Conservation (phyloP, 1,140 invertebrate species). For the Drosophila hydei region DNA sequence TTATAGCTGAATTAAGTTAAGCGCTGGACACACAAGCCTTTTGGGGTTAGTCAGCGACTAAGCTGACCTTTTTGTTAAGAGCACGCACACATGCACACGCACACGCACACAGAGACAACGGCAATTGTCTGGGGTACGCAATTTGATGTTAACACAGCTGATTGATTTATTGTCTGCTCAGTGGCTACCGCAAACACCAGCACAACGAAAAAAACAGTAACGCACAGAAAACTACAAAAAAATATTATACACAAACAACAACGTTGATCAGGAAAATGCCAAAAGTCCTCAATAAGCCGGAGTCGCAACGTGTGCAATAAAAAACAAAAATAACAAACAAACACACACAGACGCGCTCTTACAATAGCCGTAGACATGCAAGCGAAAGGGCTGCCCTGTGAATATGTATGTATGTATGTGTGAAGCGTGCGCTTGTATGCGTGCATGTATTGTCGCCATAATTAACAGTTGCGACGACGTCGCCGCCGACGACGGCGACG, state of each 20-base stretch:
- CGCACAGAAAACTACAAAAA: slow-evolving; percentile 31
- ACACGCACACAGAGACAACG: slow-evolving; percentile 37
- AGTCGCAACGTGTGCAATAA: slow-evolving; percentile 69
- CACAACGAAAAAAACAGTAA: slow-evolving; percentile 8
- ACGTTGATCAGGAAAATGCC: slow-evolving; percentile 60
- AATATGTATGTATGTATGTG: background rate
- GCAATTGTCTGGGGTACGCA: slow-evolving; percentile 66
- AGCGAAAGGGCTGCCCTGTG: slow-evolving; percentile 25
- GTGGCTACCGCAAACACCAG: slow-evolving; percentile 51
- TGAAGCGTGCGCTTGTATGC: slow-evolving; percentile 41
- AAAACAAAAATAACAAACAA: slow-evolving; percentile 22
- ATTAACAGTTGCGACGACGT: slow-evolving; percentile 64
- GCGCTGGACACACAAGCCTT: slow-evolving; percentile 22
- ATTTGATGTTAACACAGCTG: slow-evolving; percentile 77
- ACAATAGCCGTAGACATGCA: slow-evolving; percentile 26
- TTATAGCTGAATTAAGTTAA: slow-evolving; percentile 18
- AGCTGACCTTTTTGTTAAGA: slow-evolving; percentile 45
- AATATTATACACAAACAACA: slow-evolving; percentile 44
- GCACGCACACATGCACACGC: slow-evolving; percentile 17
- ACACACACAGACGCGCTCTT: slow-evolving; percentile 3
- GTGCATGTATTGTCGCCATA: slow-evolving; percentile 76
- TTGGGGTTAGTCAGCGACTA: slow-evolving; percentile 15
- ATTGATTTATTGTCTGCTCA: slow-evolving; percentile 79
- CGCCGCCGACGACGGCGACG: slow-evolving; percentile 36
- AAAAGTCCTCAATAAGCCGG: slow-evolving; percentile 57